Conservation (phyloP, 2,888 invertebrate genomes). For the Tenodera sinensis region DNA sequence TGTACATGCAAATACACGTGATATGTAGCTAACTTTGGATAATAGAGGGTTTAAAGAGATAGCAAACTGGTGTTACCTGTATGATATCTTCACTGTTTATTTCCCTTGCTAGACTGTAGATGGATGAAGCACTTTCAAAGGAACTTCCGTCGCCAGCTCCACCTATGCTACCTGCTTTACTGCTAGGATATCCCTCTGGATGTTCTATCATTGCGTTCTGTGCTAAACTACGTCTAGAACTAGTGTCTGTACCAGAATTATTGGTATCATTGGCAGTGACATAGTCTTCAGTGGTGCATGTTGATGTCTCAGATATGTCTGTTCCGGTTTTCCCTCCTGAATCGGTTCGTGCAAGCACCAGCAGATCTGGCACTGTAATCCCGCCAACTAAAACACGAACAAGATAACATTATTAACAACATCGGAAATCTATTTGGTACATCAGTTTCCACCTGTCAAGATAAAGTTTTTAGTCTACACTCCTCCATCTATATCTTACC, state of each 20-base stretch:
- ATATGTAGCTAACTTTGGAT: too few relatives aligned
- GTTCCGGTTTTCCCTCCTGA: slow-evolving; percentile 45
- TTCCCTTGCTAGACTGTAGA: slow-evolving; percentile 70
- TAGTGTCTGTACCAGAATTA: slow-evolving; percentile 37
- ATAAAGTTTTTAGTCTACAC: too few relatives aligned
- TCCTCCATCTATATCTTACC: too few relatives aligned
- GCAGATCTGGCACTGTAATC: slow-evolving; percentile 13
- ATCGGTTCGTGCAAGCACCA: slow-evolving; percentile 64
- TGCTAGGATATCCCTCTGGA: slow-evolving; percentile 21
- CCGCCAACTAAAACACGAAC: neutral
- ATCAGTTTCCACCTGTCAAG: too few relatives aligned
- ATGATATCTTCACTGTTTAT: slow-evolving; percentile 22
- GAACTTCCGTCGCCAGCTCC: slow-evolving; percentile 64
- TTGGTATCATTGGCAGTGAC: slow-evolving; percentile 66
- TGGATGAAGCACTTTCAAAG: slow-evolving; percentile 81
- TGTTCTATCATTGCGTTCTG: neutral
- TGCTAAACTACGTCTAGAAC: slow-evolving; percentile 32
- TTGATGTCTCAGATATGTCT: slow-evolving; percentile 84
- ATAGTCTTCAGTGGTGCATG: slow-evolving; percentile 75
- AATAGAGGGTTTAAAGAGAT: too few relatives aligned
- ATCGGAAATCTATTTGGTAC: too few relatives aligned
- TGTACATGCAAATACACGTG: too few relatives aligned
- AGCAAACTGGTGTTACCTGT: neutral
- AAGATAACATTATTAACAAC: neutral
- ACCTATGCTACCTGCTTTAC: slow-evolving; percentile 19